phyloP scores from a whole-genome alignment of 23 tunicate species.

The Trididemnum miniatum region DNA sequence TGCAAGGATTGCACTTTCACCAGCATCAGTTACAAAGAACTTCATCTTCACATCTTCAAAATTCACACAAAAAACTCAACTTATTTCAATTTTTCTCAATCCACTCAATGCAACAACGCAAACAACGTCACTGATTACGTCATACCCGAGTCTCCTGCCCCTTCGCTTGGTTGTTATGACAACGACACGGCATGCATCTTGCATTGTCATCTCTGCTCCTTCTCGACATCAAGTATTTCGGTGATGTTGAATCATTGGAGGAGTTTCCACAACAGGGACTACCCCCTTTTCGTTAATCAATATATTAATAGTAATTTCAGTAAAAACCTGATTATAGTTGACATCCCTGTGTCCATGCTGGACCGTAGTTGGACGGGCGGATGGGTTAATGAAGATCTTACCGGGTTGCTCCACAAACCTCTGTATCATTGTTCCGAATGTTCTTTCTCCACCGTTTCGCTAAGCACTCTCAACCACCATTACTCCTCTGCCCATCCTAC shows the following conservation, averaged over 20 bases:
- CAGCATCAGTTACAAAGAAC: conserved; percentile 15
- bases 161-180: not conserved
- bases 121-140: not conserved
- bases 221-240: conserved; percentile 5
- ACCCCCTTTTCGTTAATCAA: conserved; percentile 33
- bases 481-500: not conserved
- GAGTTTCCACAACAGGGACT: not conserved
- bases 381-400: conserved; percentile 39
- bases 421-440: conserved; percentile 19
- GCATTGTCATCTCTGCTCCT: conserved; percentile 24
- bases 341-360: conserved; percentile 6
- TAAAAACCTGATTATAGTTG: conserved; percentile 21
- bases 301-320: not conserved
- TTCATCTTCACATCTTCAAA: conserved; percentile 14
- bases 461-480: conserved; percentile 11
- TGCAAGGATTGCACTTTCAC: conserved; percentile 16
- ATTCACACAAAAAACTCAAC: not conserved
- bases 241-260: conserved; percentile 34
- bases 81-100: no score
- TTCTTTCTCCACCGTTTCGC: not conserved
- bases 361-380: conserved; percentile 28
- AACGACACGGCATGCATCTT: not conserved
- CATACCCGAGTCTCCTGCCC: not conserved
- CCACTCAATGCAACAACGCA: not conserved
- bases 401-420: conserved; percentile 28